These are phyloP conservation scores for Acromyrmex heyeri DNA, from an alignment of 1,140 invertebrate species.

Conservation along the genomic window DNA sequence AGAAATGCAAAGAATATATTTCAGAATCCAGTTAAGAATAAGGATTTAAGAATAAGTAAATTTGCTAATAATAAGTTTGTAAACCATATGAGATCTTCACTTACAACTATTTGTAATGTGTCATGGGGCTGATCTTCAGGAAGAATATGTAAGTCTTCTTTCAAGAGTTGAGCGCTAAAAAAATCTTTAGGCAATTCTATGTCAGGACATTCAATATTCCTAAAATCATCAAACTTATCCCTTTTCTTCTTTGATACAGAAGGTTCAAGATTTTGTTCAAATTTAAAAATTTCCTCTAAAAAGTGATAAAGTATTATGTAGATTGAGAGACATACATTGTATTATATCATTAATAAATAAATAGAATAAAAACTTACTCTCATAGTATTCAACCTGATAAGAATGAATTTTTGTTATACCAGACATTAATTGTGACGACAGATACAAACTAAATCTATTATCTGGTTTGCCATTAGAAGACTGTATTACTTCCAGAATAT, in stretches of 20 bases:
- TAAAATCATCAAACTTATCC: too few species aligned
- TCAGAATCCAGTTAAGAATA: background rate
- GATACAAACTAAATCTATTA: background rate
- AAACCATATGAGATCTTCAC: background rate
- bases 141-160: background rate
- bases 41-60: background rate
- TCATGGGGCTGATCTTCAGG: background rate
- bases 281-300: slow-evolving; percentile 1
- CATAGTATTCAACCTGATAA: background rate
- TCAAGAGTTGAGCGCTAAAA: background rate
- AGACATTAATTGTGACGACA: background rate
- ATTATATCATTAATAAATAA: background rate
- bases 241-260: too few species aligned
- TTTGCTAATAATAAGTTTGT: background rate
- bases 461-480: too few species aligned
- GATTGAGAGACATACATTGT: background rate
- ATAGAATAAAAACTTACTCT: background rate
- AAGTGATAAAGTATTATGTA: background rate
- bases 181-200: background rate
- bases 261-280: background rate
- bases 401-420: background rate
- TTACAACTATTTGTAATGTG: background rate
- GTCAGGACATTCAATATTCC: background rate
- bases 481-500: background rate
- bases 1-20: background rate